phyloP scores from a whole-genome alignment of 2,113 vertebrate genomes.

The Pampusana beccarii region DNA sequence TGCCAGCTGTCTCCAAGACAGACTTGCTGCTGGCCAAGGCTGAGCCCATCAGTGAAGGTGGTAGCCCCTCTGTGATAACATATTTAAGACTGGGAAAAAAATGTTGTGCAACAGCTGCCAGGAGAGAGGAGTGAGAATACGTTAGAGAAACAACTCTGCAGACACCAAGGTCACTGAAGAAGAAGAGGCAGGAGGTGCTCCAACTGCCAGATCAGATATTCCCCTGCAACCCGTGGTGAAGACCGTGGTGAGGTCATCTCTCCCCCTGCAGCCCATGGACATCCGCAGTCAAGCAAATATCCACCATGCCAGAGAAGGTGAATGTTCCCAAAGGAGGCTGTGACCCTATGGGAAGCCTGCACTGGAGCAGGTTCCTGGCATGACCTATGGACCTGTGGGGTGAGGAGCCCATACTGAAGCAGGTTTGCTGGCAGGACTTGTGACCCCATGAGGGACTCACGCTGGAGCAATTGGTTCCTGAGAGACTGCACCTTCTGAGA shows the following conservation, averaged over 20 bases:
- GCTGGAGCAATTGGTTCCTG: background rate
- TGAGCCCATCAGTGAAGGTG: rapidly evolving
- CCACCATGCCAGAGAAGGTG: background rate
- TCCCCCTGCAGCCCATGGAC: too few species aligned
- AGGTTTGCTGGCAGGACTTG: too few species aligned
- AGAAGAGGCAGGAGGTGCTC: background rate
- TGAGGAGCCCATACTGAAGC: too few species aligned
- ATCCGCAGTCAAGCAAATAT: background rate
- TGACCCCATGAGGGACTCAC: background rate
- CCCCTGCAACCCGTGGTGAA: background rate
- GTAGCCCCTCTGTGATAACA: background rate
- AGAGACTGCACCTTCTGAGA: background rate
- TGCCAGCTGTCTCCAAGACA: background rate
- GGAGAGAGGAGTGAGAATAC: background rate
- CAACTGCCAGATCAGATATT: rapidly evolving
- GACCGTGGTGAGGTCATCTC: background rate
- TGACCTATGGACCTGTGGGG: too few species aligned
- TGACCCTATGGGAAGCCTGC: rapidly evolving
- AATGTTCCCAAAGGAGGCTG: background rate
- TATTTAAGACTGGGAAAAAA: background rate
- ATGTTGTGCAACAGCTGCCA: background rate
- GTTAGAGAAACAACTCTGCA: background rate
- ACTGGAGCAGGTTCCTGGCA: background rate
- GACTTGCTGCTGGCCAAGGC: background rate
- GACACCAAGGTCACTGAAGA: background rate